Evolutionary conservation across 2,113 vertebrate genomes (phyloP).

Genomic region (Gasterosteus aculeatus): DNA sequence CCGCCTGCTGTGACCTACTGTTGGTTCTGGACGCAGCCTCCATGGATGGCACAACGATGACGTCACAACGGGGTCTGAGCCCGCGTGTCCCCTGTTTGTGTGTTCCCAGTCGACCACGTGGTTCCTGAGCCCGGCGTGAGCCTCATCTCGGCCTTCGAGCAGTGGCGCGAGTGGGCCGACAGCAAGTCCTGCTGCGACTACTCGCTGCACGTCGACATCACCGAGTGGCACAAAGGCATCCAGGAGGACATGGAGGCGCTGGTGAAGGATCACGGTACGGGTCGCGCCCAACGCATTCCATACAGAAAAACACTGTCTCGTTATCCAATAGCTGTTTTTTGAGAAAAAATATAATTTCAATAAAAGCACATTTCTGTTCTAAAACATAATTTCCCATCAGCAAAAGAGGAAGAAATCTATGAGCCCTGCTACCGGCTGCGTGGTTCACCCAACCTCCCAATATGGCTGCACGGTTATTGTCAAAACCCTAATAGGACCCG

Average conservation of each 20-base stretch:
- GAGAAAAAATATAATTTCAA: background rate
- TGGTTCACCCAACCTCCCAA: too few species aligned
- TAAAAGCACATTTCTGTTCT: background rate
- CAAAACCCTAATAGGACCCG: background rate
- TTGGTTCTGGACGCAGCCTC: background rate
- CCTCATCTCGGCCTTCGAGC: constrained; percentile 91
- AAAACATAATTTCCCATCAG: background rate
- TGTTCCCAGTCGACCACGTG: constrained; percentile 90
- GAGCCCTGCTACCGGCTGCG: background rate
- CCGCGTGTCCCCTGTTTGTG: constrained; percentile 19
- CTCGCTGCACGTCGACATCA: constrained; percentile 96
- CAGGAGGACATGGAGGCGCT: constrained; percentile 98
- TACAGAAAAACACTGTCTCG: too few species aligned
- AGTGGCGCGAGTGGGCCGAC: constrained; percentile 97
- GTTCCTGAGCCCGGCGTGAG: constrained; percentile 91
- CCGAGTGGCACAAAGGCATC: constrained; percentile 95
- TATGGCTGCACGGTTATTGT: too few species aligned
- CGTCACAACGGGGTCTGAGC: background rate
- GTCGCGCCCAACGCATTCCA: background rate
- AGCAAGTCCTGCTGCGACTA: constrained; percentile 97
- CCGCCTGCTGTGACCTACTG: background rate
- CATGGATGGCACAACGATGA: background rate
- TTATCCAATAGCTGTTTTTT: too few species aligned
- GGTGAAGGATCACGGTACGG: constrained; percentile 94
- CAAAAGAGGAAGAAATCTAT: background rate